phyloP scores from a whole-genome alignment of 2,797 vertebrate species.

The Acropternis orthonyx region DNA sequence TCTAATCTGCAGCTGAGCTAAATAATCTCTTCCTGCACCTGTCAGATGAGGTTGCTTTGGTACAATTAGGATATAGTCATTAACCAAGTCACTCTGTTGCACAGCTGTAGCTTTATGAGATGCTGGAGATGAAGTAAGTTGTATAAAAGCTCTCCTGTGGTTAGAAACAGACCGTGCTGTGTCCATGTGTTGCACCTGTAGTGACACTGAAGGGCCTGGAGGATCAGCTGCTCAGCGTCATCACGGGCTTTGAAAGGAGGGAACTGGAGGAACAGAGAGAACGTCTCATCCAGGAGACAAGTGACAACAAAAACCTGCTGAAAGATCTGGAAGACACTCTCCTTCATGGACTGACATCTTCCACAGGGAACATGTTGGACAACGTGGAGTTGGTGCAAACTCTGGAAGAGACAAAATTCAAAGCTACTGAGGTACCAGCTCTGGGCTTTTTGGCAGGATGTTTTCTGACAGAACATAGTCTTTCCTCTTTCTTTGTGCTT shows the following conservation, averaged over 20 bases:
- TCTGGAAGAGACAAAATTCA: conserved; percentile 92
- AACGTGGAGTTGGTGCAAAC: conserved; percentile 91
- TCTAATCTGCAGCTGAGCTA: background rate
- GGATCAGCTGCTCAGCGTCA: conserved; percentile 94
- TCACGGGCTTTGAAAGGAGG: conserved; percentile 88
- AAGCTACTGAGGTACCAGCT: conserved; percentile 86
- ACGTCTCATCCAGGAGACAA: conserved; percentile 92
- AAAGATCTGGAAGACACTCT: conserved; percentile 92
- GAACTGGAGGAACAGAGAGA: conserved; percentile 92
- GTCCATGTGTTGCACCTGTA: conserved; percentile 31
- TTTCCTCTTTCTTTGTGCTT: background rate
- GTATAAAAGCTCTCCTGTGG: background rate
- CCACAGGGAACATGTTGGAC: conserved; percentile 96
- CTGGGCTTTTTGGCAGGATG: background rate
- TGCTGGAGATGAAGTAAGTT: background rate
- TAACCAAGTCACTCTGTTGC: background rate
- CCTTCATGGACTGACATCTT: conserved; percentile 89
- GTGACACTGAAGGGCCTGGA: conserved; percentile 94
- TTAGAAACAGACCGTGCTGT: background rate
- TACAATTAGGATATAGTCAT: background rate
- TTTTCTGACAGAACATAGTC: background rate
- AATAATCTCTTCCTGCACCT: background rate
- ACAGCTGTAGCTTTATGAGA: background rate
- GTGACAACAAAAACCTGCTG: conserved; percentile 91
- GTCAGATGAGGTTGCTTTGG: background rate